Base-by-base conservation (phyloP, 1,140 invertebrate species). In the Pararge aegeria region DNA sequence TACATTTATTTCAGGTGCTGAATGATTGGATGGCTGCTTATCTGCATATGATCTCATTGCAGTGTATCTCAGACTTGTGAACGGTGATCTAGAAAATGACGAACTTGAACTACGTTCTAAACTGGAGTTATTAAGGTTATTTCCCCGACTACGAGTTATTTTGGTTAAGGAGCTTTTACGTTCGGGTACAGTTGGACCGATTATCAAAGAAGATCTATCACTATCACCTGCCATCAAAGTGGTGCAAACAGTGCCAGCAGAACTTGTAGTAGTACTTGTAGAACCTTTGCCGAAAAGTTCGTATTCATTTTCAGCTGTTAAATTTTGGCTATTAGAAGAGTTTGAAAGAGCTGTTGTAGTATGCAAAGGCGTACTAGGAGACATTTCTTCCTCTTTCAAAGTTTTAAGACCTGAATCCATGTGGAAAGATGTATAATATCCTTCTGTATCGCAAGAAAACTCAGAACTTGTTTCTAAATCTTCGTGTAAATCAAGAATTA, bases 391-490 rank as follows among this genome's bases (percentile, higher is more conserved):
- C 82, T 96, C 95, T 79, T 95, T 94, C 12, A 95, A 83, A 0
- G 95, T 96, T 81, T 97, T 97, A 40, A 98, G 83, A 1, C 97
- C 98, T 55, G 96, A 98, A 84, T 99, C 98, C 91, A 97, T 94
- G 80, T 98, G 97, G 90, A 99, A 98, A 9, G 97, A 98, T 0
- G 98, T 99, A 83, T 98, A 99, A 83, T 98, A 99, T 9, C 98
- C 97, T 87, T 98, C 98, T 10, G 97, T 98, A 80, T 99, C 98
- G 74, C 97, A 97, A 4, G 97, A 98, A 86, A 98, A 98, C 42
- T 97, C 96, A 0, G 97, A 98, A 73, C 95, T 97, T 3, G 95
- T 97, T 85, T 98, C 97, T 34, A 95, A 94, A 75, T 98, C 97
- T 80, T 97, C 95, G 58, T 94, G 91, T 75, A 95, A 91, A 55